Base-by-base conservation (phyloP, 2,113 vertebrate species). In the Poeciliopsis prolifica region DNA sequence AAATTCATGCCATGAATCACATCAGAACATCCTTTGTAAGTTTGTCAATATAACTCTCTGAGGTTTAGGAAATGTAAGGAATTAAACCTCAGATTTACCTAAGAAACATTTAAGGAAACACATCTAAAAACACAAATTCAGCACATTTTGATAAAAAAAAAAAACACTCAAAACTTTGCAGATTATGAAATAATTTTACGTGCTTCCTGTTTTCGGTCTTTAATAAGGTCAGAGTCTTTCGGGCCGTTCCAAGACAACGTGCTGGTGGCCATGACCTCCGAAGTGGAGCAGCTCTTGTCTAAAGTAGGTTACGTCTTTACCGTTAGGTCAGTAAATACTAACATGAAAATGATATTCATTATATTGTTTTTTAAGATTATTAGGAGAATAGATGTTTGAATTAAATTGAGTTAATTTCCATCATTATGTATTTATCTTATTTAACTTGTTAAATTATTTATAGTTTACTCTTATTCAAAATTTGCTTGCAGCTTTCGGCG, bases 261-360 rank as follows among this genome's bases (percentile, higher is more conserved):
- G 96, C 96, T 99, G 85, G 95, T 97, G 72, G 96, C 97, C 44
- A 97, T 98, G 97, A 97, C 95, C 1, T 95, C 98, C 79, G 97
- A 98, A 86, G 96, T 99, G 79, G 97, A 99, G 77, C 97, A 99
- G 19, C 96, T 98, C 8, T 92, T 99, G 92, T 93, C 96, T 58
- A 97, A 93, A 93, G 97, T 98, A 91, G 94, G 88, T 83, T 0
- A 26, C 31, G 54, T 58, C 24, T 9, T 9, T 10, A 24, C 35
- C 10, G 10, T 37, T 37, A 11, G 14, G 51, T 58, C 22, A n/a
- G 10, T 58, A 58, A 54, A 24, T 24, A 7, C 22, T 22, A 54
- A 24, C n/a, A 9, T 58, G 51, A 58, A 10, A 58, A 8, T 0
- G 0, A 0, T 64, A 28, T 37, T 42, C 75, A 1, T 22, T 1